Evolutionary conservation across 2,888 invertebrate species (phyloP).

Genomic region (Rapana venosa): DNA sequence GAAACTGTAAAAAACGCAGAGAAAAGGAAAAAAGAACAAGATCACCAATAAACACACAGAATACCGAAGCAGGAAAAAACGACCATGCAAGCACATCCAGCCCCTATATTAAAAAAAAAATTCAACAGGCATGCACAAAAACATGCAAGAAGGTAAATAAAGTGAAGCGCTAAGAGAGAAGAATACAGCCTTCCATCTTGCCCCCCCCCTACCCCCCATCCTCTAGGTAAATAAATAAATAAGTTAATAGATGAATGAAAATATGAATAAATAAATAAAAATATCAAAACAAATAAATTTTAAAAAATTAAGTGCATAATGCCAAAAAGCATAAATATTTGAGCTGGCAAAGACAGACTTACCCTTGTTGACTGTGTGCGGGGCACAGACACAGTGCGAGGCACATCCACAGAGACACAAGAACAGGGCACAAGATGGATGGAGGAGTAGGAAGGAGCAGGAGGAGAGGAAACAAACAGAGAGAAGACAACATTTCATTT

Average conservation of each 20-base stretch:
- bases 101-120: neutral
- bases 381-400: slow-evolving; percentile 15
- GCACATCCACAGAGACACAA: slow-evolving; percentile 21
- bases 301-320: neutral
- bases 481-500: slow-evolving; percentile 24
- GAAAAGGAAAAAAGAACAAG: too few relatives aligned
- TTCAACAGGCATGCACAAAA: too few relatives aligned
- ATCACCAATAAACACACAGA: neutral
- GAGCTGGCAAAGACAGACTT: neutral
- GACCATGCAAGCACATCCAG: neutral
- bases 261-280: neutral
- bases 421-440: slow-evolving; percentile 19
- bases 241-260: neutral
- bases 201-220: neutral
- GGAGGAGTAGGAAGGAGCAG: slow-evolving; percentile 6
- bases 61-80: neutral
- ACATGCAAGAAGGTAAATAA: too few relatives aligned
- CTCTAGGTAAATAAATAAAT: neutral
- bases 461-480: slow-evolving; percentile 7
- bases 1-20: too few relatives aligned
- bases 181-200: too few relatives aligned
- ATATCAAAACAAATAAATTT: neutral
- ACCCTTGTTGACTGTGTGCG: slow-evolving; percentile 26
- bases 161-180: too few relatives aligned
- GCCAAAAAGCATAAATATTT: neutral